Conservation (phyloP, 2,113 vertebrate species). For the Sturnus vulgaris region DNA sequence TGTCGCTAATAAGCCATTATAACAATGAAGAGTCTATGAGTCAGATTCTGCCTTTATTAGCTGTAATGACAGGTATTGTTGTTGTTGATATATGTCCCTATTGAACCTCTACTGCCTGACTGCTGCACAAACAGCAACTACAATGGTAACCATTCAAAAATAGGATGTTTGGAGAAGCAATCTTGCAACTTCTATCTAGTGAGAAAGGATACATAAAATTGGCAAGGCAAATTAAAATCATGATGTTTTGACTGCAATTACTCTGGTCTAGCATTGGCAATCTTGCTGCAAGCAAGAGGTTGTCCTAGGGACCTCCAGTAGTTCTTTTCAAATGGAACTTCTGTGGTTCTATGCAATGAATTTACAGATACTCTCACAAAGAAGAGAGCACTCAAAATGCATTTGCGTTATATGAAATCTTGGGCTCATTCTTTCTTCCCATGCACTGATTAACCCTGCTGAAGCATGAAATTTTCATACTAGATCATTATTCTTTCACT, state of each 20-base stretch:
- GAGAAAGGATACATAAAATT: neutral
- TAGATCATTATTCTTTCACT: neutral
- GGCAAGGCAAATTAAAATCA: neutral
- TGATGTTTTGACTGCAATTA: neutral
- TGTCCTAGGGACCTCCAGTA: neutral
- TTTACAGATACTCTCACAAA: neutral
- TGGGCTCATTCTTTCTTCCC: neutral
- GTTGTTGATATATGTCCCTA: neutral
- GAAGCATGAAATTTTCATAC: neutral
- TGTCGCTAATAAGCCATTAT: neutral
- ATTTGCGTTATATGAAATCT: neutral
- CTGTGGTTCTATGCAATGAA: neutral
- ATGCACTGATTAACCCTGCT: neutral
- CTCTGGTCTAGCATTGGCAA: neutral
- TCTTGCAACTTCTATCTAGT: neutral
- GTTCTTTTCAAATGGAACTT: neutral
- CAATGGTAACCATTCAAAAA: neutral
- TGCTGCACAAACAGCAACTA: neutral
- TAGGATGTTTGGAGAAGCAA: neutral
- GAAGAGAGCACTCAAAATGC: neutral
- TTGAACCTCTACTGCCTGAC: neutral
- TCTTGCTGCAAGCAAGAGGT: neutral
- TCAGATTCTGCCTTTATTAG: neutral
- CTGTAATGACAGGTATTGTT: neutral
- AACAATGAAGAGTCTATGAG: neutral